phyloP scores from a whole-genome alignment of 2,113 vertebrate genomes.

The Columba janthina region DNA sequence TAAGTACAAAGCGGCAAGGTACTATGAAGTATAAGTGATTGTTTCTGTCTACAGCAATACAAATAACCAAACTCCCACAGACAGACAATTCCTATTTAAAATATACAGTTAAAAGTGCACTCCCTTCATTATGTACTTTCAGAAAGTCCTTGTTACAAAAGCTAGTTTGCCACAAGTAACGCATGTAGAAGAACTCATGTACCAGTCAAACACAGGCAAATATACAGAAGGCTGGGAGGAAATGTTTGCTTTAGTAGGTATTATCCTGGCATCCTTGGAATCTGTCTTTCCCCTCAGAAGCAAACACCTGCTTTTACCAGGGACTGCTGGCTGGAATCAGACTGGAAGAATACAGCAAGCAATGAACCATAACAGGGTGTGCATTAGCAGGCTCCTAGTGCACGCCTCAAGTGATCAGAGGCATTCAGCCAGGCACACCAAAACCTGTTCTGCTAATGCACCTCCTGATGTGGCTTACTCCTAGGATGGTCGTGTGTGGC shows the following conservation, averaged over 20 bases:
- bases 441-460: conserved; percentile 1
- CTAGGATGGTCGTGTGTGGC: rapidly evolving
- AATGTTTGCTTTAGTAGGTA: neutral
- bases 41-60: neutral
- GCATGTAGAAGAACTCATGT: neutral
- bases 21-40: neutral
- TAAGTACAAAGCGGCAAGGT: neutral
- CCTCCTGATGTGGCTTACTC: neutral
- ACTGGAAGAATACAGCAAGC: neutral
- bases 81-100: neutral
- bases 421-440: conserved; percentile 2
- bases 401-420: neutral
- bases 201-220: neutral
- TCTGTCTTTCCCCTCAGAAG: neutral
- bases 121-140: neutral
- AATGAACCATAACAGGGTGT: neutral
- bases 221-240: neutral
- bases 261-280: neutral
- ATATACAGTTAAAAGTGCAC: neutral
- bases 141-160: neutral
- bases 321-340: neutral
- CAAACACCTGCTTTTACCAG: neutral
- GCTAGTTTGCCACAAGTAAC: neutral
- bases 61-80: conserved; percentile 6
- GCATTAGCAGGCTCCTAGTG: neutral